Percentiles rank a stretch among this genome's conserved stretches.
Evolutionary conservation across 2,113 vertebrate species (phyloP).

Genomic region (Taxidea taxus): DNA sequence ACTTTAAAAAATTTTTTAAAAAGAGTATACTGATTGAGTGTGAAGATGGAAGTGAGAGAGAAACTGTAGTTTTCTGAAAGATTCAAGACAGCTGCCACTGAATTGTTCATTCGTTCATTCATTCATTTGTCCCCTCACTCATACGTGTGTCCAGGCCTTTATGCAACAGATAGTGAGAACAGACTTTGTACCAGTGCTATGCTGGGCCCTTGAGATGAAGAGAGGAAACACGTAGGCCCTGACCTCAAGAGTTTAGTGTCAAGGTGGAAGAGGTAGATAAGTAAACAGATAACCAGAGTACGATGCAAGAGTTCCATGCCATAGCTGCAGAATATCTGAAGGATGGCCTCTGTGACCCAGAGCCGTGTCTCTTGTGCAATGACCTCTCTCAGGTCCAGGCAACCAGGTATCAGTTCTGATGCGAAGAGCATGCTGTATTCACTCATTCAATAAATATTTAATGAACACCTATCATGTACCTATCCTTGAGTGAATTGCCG

Average conservation of each 20-base stretch:
- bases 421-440: not conserved
- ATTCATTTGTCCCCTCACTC: not conserved
- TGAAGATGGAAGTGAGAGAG: not conserved
- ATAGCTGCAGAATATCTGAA: accelerated
- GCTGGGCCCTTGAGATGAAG: not conserved
- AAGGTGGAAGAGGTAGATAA: not conserved
- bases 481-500: not conserved
- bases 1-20: not conserved
- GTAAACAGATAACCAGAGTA: not conserved
- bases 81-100: not conserved
- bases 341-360: accelerated
- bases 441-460: not conserved
- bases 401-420: not conserved
- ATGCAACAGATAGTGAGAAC: not conserved
- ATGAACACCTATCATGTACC: not conserved
- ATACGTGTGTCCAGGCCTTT: not conserved
- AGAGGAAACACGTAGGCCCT: not conserved
- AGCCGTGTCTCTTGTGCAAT: not conserved
- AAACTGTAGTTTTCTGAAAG: not conserved
- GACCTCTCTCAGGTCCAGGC: not conserved
- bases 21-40: not conserved
- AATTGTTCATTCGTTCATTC: not conserved
- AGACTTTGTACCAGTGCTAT: not conserved
- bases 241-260: not conserved
- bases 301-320: not conserved